These are phyloP conservation scores for Phrynocephalus versicolor DNA, from an alignment of 2,113 vertebrate species.

Conservation along the genomic window DNA sequence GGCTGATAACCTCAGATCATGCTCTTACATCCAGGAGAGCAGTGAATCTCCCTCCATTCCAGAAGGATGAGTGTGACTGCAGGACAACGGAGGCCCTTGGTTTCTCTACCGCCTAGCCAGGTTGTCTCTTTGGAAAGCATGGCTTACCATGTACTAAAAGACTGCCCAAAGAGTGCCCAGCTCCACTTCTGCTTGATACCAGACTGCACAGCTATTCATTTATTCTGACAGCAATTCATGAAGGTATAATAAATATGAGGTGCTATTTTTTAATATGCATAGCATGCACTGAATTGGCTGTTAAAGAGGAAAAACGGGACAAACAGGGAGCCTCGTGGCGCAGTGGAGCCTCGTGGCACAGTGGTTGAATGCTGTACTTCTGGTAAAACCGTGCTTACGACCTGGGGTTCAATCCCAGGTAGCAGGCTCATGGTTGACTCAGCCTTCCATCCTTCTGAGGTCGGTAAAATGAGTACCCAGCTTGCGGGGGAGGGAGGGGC, in stretches of 20 bases:
- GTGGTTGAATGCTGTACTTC: too few species aligned
- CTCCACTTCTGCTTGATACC: background rate
- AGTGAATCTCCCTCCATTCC: background rate
- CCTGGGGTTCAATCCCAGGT: too few species aligned
- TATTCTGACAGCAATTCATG: background rate
- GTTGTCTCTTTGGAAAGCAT: background rate
- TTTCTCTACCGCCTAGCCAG: background rate
- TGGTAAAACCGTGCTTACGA: too few species aligned
- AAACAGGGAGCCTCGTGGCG: too few species aligned
- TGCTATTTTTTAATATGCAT: too few species aligned
- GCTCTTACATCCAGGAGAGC: background rate
- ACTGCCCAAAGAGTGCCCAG: background rate
- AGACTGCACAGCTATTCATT: background rate
- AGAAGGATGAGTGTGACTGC: background rate
- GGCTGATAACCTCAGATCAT: background rate
- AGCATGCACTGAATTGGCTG: background rate
- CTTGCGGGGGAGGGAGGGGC: too few species aligned
- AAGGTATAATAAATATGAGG: background rate
- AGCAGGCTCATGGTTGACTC: too few species aligned
- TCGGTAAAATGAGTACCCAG: too few species aligned
- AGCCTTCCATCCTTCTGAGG: too few species aligned
- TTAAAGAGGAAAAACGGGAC: background rate
- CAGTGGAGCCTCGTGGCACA: too few species aligned
- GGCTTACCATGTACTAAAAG: background rate
- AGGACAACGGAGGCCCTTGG: background rate